Percentiles rank a stretch among this genome's conserved stretches.
These are phyloP conservation scores for Staurois parvus DNA, from an alignment of 2,797 vertebrate species.

Conservation along the genomic window DNA sequence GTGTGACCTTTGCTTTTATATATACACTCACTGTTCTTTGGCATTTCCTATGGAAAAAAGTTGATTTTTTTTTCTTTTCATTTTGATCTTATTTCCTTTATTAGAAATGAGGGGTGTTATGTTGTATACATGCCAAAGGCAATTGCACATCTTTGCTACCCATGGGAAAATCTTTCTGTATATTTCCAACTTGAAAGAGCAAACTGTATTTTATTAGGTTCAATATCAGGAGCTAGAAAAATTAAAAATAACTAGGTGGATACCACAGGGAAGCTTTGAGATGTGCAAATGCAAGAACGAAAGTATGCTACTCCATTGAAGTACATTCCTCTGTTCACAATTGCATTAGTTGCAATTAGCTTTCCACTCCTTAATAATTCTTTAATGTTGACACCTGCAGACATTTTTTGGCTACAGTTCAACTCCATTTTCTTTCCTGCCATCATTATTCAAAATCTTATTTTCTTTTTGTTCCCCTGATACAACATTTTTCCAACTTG, in stretches of 20 bases:
- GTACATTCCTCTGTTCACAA: constrained; percentile 62
- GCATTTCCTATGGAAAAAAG: too few species aligned
- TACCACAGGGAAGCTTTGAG: constrained; percentile 57
- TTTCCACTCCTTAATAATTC: constrained; percentile 65
- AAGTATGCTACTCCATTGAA: constrained; percentile 64
- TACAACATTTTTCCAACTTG: constrained; percentile 31
- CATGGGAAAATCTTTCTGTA: constrained; percentile 53
- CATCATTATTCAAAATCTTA: constrained; percentile 50
- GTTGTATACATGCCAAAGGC: constrained; percentile 48
- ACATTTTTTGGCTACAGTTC: constrained; percentile 63
- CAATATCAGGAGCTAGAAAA: constrained; percentile 57
- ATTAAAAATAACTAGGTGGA: constrained; percentile 62
- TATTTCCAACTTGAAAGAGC: constrained; percentile 57
- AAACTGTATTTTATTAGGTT: constrained; percentile 46
- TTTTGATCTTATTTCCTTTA: not conserved
- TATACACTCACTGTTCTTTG: too few species aligned
- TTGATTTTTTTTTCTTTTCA: not conserved
- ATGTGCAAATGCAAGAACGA: constrained; percentile 57
- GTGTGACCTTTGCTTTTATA: too few species aligned
- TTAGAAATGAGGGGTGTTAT: constrained; percentile 13
- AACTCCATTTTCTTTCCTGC: constrained; percentile 55
- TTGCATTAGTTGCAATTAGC: constrained; percentile 71
- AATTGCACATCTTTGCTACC: constrained; percentile 58
- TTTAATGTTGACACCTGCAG: constrained; percentile 64
- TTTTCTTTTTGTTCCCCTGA: constrained; percentile 55